Evolutionary conservation across 1,140 invertebrate genomes (phyloP).

Genomic region (Anadara kagoshimensis): DNA sequence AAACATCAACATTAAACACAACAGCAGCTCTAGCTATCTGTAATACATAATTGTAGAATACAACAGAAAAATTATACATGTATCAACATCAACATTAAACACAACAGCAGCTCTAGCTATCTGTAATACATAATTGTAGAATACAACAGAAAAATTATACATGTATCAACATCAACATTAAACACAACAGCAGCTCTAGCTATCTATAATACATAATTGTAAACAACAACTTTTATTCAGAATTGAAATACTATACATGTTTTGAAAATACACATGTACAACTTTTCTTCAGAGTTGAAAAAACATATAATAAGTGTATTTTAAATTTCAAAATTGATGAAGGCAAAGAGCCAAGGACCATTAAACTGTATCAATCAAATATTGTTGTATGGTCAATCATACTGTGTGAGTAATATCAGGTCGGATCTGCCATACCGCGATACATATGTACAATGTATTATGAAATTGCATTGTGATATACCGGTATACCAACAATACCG

Average conservation of each 20-base stretch:
- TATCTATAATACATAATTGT: constrained; percentile 76
- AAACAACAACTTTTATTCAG: constrained; percentile 79
- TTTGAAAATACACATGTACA: too few relatives aligned
- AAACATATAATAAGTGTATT: too few relatives aligned
- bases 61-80: background rate
- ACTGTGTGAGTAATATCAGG: too few relatives aligned
- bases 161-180: constrained; percentile 82
- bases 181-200: constrained; percentile 96
- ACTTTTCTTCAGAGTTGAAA: too few relatives aligned
- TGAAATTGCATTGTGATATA: too few relatives aligned
- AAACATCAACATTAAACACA: background rate
- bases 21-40: background rate
- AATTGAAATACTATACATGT: background rate
- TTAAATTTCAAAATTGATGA: too few relatives aligned
- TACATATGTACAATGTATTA: too few relatives aligned
- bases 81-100: constrained; percentile 87
- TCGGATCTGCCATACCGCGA: too few relatives aligned
- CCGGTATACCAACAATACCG: too few relatives aligned
- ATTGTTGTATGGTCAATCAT: too few relatives aligned
- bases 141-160: background rate
- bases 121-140: constrained; percentile 56
- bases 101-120: constrained; percentile 95
- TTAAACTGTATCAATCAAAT: too few relatives aligned
- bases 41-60: background rate
- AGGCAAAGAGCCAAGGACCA: too few relatives aligned